Evolutionary conservation across 2,113 vertebrate genomes (phyloP).

Genomic region (Thunnus thynnus): DNA sequence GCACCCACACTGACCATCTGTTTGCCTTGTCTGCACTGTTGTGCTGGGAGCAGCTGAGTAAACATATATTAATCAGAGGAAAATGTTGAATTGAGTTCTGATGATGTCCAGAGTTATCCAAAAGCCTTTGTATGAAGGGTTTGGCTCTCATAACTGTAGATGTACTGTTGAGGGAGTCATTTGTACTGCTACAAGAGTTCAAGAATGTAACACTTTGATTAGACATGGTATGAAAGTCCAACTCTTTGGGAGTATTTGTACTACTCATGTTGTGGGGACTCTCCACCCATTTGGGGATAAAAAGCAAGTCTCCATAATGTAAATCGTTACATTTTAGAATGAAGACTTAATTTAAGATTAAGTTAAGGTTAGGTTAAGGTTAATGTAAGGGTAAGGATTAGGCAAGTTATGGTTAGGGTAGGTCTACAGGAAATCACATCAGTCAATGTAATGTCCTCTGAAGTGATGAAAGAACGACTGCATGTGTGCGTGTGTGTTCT

Average conservation of each 20-base stretch:
- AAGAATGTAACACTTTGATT: too few species aligned
- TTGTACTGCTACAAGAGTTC: too few species aligned
- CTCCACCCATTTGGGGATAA: not conserved
- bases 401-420: not conserved
- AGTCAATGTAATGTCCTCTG: not conserved
- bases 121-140: too few species aligned
- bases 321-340: slow-evolving; percentile 11
- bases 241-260: too few species aligned
- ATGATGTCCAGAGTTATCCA: too few species aligned
- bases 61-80: too few species aligned
- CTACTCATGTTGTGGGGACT: too few species aligned
- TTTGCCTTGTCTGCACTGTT: not conserved
- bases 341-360: not conserved
- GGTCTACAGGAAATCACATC: not conserved
- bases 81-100: too few species aligned
- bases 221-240: too few species aligned
- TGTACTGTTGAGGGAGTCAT: too few species aligned
- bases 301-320: not conserved
- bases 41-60: not conserved
- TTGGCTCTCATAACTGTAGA: too few species aligned
- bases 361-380: slow-evolving; percentile 2
- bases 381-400: not conserved
- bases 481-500: not conserved
- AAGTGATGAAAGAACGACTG: not conserved
- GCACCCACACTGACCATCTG: too few species aligned